phyloP scores from a whole-genome alignment of 2,797 vertebrate species.

The Trachops cirrhosus region DNA sequence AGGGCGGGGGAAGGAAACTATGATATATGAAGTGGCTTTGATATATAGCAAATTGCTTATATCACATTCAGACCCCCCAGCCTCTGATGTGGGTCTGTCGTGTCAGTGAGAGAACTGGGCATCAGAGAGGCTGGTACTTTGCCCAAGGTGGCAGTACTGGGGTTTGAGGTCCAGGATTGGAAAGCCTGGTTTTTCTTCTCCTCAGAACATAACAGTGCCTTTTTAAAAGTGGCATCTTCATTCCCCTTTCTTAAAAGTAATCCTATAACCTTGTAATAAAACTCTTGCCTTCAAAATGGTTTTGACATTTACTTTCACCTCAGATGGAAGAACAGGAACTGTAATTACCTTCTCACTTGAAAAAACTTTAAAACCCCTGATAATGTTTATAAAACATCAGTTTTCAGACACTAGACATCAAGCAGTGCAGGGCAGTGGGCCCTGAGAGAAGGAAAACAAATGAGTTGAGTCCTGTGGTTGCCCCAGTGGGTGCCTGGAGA shows the following conservation, averaged over 20 bases:
- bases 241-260: neutral
- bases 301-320: constrained; percentile 28
- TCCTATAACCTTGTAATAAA: constrained; percentile 31
- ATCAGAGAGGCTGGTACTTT: neutral
- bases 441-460: neutral
- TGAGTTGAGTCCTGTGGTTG: neutral
- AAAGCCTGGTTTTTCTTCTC: neutral
- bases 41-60: neutral
- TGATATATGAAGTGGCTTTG: neutral
- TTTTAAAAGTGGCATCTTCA: neutral
- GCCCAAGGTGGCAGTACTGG: neutral
- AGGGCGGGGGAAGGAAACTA: neutral
- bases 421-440: neutral
- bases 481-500: neutral
- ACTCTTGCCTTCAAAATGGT: neutral
- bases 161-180: neutral
- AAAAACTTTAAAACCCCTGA: neutral
- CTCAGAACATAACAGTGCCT: neutral
- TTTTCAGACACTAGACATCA: neutral
- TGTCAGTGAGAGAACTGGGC: neutral
- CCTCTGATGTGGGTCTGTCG: neutral
- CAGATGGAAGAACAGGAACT: neutral
- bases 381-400: neutral
- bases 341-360: neutral
- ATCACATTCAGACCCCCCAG: neutral